Evolutionary conservation across 2,113 vertebrate species (phyloP).

Genomic region (Chamaetylas fuelleborni): DNA sequence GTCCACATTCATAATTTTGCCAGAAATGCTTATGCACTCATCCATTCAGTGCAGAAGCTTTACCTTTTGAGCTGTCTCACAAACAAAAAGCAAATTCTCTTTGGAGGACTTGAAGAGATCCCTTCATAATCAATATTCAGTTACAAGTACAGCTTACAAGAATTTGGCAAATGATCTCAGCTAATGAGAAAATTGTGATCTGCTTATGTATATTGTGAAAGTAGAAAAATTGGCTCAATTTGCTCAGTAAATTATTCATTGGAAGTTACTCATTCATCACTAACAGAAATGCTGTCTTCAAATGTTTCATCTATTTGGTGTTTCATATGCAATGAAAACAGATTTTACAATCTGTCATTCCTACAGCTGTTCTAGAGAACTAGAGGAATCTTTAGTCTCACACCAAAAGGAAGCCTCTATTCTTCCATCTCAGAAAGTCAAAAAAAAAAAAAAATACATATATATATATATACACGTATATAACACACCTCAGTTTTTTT

Average conservation of each 20-base stretch:
- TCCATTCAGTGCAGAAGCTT: background rate
- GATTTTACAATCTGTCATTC: background rate
- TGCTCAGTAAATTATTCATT: constrained; percentile 38
- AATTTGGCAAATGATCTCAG: background rate
- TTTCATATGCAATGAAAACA: background rate
- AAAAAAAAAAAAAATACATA: background rate
- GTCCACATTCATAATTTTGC: background rate
- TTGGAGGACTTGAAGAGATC: background rate
- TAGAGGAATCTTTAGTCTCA: background rate
- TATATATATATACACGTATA: no score
- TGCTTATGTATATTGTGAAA: background rate
- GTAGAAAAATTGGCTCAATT: background rate
- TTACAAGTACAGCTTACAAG: background rate
- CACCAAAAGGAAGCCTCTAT: background rate
- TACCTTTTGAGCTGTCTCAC: background rate
- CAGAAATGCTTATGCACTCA: background rate
- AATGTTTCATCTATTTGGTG: background rate
- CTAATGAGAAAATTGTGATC: constrained; percentile 1
- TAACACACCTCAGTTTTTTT: background rate
- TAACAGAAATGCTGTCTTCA: background rate
- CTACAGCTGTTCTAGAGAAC: background rate
- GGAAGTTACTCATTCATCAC: background rate
- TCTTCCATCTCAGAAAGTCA: background rate
- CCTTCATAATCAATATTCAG: background rate
- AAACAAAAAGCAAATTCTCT: background rate